Conservation (phyloP, 1,140 invertebrate genomes). For the Microplitis mediator region DNA sequence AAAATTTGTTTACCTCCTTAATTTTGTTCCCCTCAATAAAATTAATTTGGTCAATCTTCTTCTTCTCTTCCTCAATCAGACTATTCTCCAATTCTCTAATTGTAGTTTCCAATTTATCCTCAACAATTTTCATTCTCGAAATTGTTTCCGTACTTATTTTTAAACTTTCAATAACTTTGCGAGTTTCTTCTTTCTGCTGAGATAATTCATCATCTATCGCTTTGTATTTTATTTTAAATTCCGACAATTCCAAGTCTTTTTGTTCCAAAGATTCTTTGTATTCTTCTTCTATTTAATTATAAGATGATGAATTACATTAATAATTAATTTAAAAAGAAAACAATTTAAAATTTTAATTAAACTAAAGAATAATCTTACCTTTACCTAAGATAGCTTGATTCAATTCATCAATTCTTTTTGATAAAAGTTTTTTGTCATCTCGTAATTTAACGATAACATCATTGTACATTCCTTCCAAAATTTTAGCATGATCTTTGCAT, state of each 20-base stretch:
- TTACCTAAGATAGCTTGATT: background rate
- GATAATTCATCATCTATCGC: too few relatives aligned
- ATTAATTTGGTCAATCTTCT: background rate
- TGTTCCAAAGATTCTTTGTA: background rate
- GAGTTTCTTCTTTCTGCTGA: too few relatives aligned
- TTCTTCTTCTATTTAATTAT: background rate
- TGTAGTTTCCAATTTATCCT: background rate
- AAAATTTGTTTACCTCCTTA: too few relatives aligned
- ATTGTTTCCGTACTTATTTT: background rate
- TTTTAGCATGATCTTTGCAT: conserved; percentile 28
- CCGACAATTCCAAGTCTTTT: too few relatives aligned
- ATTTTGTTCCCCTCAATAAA: too few relatives aligned
- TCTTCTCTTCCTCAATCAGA: background rate
- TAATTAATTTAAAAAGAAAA: background rate
- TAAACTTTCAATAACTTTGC: too few relatives aligned
- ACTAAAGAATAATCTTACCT: too few relatives aligned
- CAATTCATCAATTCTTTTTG: conserved; percentile 20
- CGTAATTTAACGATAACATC: conserved; percentile 27
- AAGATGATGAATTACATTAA: background rate
- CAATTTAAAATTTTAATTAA: too few relatives aligned
- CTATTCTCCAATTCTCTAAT: background rate
- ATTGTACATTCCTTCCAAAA: conserved; percentile 27
- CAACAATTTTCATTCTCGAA: background rate
- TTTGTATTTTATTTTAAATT: too few relatives aligned
- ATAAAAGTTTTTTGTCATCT: conserved; percentile 21